Base-by-base conservation (phyloP, 2,888 invertebrate species). In the Cheilosia scutellata region DNA sequence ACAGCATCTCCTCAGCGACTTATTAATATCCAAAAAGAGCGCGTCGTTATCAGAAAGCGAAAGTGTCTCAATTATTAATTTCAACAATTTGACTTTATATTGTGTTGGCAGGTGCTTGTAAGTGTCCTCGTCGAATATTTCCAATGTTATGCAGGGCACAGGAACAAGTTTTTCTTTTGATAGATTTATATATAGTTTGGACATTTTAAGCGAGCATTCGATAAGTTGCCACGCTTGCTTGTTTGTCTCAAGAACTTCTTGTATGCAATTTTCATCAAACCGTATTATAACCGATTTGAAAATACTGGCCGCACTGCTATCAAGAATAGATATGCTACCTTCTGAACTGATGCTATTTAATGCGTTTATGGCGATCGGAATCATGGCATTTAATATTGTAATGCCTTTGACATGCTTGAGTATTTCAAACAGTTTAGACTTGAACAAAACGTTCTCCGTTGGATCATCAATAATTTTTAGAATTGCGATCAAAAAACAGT, bases 1-100 rank as follows among this genome's bases (percentile, higher is more conserved):
- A 79, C 93, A 93, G 16, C 96, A 94, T 88, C 94, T 94, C 88
- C 95, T 95, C 88, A 96, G 94, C 2, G 95, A 92, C 88, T 94
- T 95, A 9, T 94, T 94, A 0, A 95, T 95, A 0, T 94, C 93
- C 65, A 95, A 93, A 11, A 94, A 93, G 66, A 95, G 93, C 44
- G 93, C 93, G 5, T 95, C 94, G 89, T 95, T 95, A 82, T 94
- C 94, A 11, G 95, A 93, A 13, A 92, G 92, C 0, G 95, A 93
- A 0, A 94, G 94, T 29, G 94, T 93, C 87, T 93, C 92, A 6
- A 95, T 92, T 5, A 95, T 93, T 2, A 94, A 89, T 83, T 93
- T 91, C 0, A 95, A 90, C 0, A 95, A 78, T 1, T 89, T 88
- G 7, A 91, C 90, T 88, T 93, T 93, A 0, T 93, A 91, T 87